phyloP scores from a whole-genome alignment of 2,888 invertebrate genomes.

The Eupithecia centaureata region DNA sequence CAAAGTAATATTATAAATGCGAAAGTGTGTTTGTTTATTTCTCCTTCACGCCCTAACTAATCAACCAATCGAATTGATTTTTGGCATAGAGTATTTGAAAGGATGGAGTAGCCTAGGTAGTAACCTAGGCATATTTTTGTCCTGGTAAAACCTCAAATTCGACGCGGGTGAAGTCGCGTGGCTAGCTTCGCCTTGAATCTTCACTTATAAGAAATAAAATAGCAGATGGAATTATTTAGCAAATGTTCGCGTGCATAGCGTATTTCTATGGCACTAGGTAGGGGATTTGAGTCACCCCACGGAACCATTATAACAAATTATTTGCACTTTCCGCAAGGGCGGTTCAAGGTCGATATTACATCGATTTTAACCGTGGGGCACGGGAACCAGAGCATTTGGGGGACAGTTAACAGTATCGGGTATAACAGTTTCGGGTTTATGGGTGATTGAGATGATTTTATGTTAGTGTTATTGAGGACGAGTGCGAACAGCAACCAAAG shows the following conservation, averaged over 20 bases:
- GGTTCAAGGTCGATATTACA: slow-evolving; percentile 72
- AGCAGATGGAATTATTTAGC: background rate
- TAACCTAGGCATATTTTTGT: too few species aligned
- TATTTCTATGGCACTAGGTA: slow-evolving; percentile 32
- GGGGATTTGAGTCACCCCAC: slow-evolving; percentile 43
- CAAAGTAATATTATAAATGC: too few species aligned
- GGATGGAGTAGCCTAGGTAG: too few species aligned
- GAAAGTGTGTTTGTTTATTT: too few species aligned
- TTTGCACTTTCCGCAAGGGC: slow-evolving; percentile 63
- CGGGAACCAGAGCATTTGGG: slow-evolving; percentile 38
- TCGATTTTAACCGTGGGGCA: slow-evolving; percentile 62
- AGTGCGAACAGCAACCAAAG: background rate
- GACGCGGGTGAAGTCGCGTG: too few species aligned
- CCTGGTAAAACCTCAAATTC: too few species aligned
- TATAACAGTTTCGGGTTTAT: slow-evolving; percentile 25
- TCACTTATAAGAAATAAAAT: background rate
- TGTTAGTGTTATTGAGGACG: background rate
- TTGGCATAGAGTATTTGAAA: too few species aligned
- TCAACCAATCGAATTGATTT: too few species aligned
- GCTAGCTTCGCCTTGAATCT: too few species aligned
- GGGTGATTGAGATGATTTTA: background rate
- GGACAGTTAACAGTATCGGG: slow-evolving; percentile 20
- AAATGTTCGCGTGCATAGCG: slow-evolving; percentile 23
- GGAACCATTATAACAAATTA: slow-evolving; percentile 59
- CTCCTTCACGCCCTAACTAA: too few species aligned